Evolutionary conservation across 2,888 invertebrate genomes (phyloP), one percentile per base, ranked within the genome.

Genomic region (Eristalis tenax): DNA sequence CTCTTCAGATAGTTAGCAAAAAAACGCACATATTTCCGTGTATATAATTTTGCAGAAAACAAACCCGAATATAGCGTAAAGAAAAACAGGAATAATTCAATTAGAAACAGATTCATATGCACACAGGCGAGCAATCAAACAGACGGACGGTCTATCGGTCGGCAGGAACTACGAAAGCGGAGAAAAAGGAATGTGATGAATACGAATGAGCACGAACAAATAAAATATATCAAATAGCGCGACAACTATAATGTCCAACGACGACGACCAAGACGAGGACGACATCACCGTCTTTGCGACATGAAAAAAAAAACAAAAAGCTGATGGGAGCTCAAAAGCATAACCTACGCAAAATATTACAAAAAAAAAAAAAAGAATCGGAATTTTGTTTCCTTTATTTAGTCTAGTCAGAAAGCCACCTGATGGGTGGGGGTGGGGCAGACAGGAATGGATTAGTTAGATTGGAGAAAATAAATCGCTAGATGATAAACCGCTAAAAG

Each of bases 31-130:
- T 50, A 76, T 28, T 28, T 28, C 4, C 28, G 5, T 28, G 28
- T 28, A 28, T 11, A 35, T 23, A 26, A 6, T 13, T 40, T 26
- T 18, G 26, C 35, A 59, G 56, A 74, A 74, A 74, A 38, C 35
- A 65, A 65, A 74, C 64, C 23, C 35, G 56, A 64, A 63, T 65
- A 65, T 26, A 74, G 35, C 38, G 65, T 23, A 65, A 69, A 56
- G 18, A 23, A 40, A 40, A 65, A 65, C 56, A 40, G 0, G 26
- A 18, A 59, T 61, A 40, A 61, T 61, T 40, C 4, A 40, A 38
- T 59, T 59, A 35, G 11, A 35, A 11, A 38, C 38, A 38, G 13
- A 11, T 13, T 2, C 38, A 38, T 13, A 38, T 13, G 4, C 13
- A 38, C 38, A 38, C 38, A 23, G 18, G 1, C 18, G 22, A 26